phyloP scores from a whole-genome alignment of 1,140 invertebrate genomes.

The Meloidogyne exigua region DNA sequence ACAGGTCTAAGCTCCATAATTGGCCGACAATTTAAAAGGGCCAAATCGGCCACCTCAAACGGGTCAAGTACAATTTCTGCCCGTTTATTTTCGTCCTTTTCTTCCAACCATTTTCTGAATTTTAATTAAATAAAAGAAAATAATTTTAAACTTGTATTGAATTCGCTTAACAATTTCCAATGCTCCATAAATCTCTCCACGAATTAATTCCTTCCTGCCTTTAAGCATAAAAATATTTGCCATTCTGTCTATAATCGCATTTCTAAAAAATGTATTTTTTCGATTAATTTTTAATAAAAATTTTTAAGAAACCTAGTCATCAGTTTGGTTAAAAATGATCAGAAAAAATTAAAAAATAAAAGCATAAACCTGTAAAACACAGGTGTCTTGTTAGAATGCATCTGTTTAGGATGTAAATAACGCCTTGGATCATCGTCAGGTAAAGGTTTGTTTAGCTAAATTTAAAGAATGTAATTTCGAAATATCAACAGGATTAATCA shows the following conservation, averaged over 20 bases:
- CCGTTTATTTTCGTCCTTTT: constrained; percentile 47
- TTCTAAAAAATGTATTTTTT: constrained; percentile 41
- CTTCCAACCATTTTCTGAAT: constrained; percentile 39
- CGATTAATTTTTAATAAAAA: not conserved
- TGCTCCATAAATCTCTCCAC: constrained; percentile 47
- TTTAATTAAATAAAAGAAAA: not conserved
- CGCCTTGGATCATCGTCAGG: constrained; percentile 49
- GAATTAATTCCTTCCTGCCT: constrained; percentile 52
- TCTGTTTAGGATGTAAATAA: constrained; percentile 50
- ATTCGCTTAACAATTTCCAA: constrained; percentile 57
- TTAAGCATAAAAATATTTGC: constrained; percentile 52
- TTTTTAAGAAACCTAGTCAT: too few relatives aligned
- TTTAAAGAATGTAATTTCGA: too few relatives aligned
- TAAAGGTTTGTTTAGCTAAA: constrained; percentile 50
- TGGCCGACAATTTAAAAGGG: constrained; percentile 55
- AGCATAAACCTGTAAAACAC: constrained; percentile 45
- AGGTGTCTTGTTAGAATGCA: constrained; percentile 55
- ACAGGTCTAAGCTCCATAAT: constrained; percentile 59
- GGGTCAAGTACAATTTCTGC: constrained; percentile 55
- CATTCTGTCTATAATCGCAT: constrained; percentile 59
- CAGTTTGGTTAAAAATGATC: too few relatives aligned
- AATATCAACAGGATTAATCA: too few relatives aligned
- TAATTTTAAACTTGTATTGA: constrained; percentile 52
- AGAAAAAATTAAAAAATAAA: too few relatives aligned
- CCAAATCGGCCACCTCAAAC: constrained; percentile 48